Conservation (phyloP, 1,140 invertebrate species). For the Fopius arisanus region DNA sequence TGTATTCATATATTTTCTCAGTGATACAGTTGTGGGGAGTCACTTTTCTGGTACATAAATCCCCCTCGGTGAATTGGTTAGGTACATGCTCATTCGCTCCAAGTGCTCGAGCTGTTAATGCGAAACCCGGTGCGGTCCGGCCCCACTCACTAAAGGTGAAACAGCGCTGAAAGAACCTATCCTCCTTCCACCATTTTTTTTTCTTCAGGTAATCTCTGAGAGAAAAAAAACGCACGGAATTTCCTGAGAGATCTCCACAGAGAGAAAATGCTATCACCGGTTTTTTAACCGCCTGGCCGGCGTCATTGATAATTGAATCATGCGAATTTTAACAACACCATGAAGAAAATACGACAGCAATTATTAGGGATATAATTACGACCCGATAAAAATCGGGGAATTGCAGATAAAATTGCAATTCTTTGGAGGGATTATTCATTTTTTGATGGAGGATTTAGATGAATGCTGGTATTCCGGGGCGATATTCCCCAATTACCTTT, state of each 20-base stretch:
- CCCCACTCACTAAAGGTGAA: constrained; percentile 21
- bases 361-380: no score
- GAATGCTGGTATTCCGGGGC: no score
- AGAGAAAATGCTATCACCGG: no score
- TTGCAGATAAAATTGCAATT: no score
- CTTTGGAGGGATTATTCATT: no score
- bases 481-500: no score
- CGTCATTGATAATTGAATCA: no score
- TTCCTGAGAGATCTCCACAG: background rate
- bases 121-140: background rate
- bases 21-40: background rate
- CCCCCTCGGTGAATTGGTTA: constrained; percentile 21
- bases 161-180: constrained; percentile 1
- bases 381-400: no score
- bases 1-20: constrained; percentile 19
- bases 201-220: background rate
- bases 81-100: constrained; percentile 11
- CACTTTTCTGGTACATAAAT: constrained; percentile 13
- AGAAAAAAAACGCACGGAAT: background rate
- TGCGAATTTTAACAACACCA: no score
- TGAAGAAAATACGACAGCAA: no score
- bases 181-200: background rate
- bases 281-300: no score
- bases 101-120: constrained; percentile 20
- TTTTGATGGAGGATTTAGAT: no score